Evolutionary conservation across 2,113 vertebrate genomes (phyloP).

Genomic region (Dicaeum eximium): DNA sequence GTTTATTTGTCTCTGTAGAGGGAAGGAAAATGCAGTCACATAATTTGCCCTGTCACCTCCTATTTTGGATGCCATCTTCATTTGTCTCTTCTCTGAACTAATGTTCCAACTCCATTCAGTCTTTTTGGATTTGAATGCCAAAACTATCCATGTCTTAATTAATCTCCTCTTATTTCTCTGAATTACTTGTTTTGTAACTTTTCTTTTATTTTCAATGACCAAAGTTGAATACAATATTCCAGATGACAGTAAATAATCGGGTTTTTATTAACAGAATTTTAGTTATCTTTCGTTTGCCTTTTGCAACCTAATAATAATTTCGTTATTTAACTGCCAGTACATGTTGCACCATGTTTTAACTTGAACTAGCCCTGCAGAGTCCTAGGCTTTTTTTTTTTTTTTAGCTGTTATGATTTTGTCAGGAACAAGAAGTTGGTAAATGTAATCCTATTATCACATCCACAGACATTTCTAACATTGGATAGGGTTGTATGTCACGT

Average conservation of each 20-base stretch:
- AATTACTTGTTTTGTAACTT: background rate
- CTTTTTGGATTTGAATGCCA: background rate
- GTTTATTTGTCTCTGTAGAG: background rate
- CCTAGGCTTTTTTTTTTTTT: background rate
- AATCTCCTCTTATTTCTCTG: background rate
- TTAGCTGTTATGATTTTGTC: background rate
- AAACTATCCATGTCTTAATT: background rate
- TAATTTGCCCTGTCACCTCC: background rate
- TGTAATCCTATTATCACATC: background rate
- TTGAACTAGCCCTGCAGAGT: background rate
- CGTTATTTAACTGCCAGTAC: background rate
- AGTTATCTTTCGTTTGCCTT: background rate
- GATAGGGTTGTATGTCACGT: background rate
- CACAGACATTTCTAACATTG: background rate
- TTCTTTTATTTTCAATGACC: background rate
- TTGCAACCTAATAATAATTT: background rate
- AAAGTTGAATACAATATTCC: background rate
- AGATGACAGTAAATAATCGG: background rate
- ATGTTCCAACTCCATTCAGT: background rate
- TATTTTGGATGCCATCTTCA: background rate
- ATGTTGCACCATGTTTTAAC: background rate
- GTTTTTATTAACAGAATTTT: background rate
- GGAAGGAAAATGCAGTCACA: background rate
- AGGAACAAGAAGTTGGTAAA: background rate
- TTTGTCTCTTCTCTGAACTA: background rate